phyloP scores from a whole-genome alignment of 37 sponge, comb jelly and placozoan species.

The Corticium candelabrum region DNA sequence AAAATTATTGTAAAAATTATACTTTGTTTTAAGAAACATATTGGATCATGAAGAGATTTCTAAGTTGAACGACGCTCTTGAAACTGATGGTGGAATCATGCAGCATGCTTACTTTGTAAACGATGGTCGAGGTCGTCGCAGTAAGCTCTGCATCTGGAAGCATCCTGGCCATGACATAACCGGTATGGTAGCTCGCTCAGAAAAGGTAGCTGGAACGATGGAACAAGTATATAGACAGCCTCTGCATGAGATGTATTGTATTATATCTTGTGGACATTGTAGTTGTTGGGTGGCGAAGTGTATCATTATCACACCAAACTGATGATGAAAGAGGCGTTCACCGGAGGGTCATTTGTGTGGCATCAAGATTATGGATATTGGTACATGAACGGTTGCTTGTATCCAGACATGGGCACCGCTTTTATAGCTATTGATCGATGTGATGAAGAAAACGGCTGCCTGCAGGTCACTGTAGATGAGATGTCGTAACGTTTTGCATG shows the following conservation, averaged over 20 bases:
- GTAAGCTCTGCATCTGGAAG: conserved; percentile 75
- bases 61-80: conserved; percentile 27
- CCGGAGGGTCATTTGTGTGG: conserved; percentile 88
- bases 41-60: conserved; percentile 37
- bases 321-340: conserved; percentile 89
- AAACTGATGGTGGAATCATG: conserved; percentile 50
- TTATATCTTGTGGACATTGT: neutral
- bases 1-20: no score
- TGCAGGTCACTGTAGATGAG: conserved; percentile 24
- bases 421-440: conserved; percentile 86
- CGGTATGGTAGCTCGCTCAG: conserved; percentile 68
- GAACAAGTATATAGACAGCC: conserved; percentile 37
- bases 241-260: neutral
- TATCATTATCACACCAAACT: conserved; percentile 96
- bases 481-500: no score
- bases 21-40: neutral
- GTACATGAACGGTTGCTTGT: conserved; percentile 86
- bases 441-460: conserved; percentile 78
- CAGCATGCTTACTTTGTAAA: conserved; percentile 31
- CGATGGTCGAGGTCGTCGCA: conserved; percentile 57
- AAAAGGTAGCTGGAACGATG: conserved; percentile 73
- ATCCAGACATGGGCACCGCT: conserved; percentile 74
- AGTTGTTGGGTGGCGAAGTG: conserved; percentile 81
- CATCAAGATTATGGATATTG: conserved; percentile 98
- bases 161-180: conserved; percentile 69